phyloP scores from a whole-genome alignment of 1,140 invertebrate species.

The Drosophila chauvacae region DNA sequence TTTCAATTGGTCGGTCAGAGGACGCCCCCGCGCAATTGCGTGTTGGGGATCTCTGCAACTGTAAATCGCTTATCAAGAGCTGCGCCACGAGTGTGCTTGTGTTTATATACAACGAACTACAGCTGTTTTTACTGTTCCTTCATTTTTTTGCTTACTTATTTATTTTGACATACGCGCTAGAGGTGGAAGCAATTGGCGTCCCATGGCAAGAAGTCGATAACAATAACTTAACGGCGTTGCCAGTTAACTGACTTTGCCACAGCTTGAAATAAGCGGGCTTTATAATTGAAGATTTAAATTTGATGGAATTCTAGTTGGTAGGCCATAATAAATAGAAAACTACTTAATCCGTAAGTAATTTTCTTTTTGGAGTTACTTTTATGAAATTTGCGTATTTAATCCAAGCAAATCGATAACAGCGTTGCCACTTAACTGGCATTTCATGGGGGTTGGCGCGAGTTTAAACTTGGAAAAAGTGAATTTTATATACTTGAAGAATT shows the following conservation, averaged over 20 bases:
- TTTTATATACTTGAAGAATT: background rate
- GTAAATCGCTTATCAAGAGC: constrained; percentile 32
- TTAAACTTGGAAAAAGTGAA: background rate
- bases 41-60: constrained; percentile 36
- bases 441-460: background rate
- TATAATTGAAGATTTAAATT: too few relatives aligned
- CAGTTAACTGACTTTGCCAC: constrained; percentile 8
- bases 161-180: constrained; percentile 25
- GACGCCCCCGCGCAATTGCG: constrained; percentile 33
- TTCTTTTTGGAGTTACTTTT: background rate
- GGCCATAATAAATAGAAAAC: background rate
- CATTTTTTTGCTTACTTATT: constrained; percentile 5
- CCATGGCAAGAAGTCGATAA: background rate
- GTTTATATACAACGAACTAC: constrained; percentile 33
- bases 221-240: constrained; percentile 13
- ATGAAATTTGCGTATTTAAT: background rate
- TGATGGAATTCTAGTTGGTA: background rate
- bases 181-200: constrained; percentile 20
- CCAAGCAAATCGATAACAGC: background rate
- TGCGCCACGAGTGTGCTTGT: constrained; percentile 1
- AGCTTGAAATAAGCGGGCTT: background rate
- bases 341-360: background rate
- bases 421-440: constrained; percentile 25
- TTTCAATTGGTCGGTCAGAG: constrained; percentile 17
- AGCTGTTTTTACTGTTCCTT: constrained; percentile 14